These are phyloP conservation scores for Pteruthius melanotis DNA, from an alignment of 2,113 vertebrate species.

Conservation along the genomic window DNA sequence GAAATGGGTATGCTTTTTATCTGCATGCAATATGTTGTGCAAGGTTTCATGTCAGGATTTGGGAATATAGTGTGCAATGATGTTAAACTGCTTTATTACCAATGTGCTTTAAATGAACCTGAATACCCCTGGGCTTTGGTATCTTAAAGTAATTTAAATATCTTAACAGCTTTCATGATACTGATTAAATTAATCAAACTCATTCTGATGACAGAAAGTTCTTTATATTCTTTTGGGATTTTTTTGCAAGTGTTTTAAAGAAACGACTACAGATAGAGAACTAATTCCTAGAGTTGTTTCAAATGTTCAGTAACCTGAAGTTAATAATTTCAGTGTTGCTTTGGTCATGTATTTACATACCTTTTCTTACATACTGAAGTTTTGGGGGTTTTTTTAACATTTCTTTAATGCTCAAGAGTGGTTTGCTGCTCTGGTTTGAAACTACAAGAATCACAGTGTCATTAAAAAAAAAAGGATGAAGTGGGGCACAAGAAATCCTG, in stretches of 20 bases:
- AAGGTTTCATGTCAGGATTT: neutral
- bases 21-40: neutral
- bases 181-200: conserved; percentile 30
- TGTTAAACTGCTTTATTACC: conserved; percentile 30
- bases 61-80: neutral
- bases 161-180: neutral
- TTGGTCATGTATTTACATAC: neutral
- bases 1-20: neutral
- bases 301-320: neutral
- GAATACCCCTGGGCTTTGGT: neutral
- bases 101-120: conserved; percentile 33
- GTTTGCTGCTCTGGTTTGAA: neutral
- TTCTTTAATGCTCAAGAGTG: neutral
- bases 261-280: neutral
- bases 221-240: neutral
- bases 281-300: neutral
- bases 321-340: neutral
- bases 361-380: neutral
- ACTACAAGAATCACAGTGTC: neutral
- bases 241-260: neutral
- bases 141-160: conserved; percentile 5
- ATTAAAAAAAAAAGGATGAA: neutral
- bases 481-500: rapidly evolving
- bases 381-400: rapidly evolving
- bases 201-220: neutral